Evolutionary conservation across 2,888 invertebrate species (phyloP), one percentile per base, ranked within the genome.

Genomic region (Athrips mouffetella): DNA sequence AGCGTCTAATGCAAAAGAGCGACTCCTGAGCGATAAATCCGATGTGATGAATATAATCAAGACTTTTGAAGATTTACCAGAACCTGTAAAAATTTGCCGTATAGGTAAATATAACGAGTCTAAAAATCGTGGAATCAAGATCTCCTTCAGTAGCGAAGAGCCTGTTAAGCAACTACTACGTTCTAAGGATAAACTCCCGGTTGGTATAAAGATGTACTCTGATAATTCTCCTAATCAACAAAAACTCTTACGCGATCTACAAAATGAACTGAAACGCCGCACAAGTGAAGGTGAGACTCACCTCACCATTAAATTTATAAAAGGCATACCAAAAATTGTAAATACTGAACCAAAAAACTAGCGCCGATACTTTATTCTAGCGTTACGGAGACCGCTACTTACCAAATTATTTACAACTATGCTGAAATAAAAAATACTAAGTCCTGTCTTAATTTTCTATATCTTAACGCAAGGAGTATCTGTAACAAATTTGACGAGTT

Each of bases 111-210:
- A 31, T 23, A 30, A 16, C 15, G n/a, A 40, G 3, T 15, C n/a
- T 2, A 47, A 47, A 23, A 40, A 21, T n/a, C 41, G 47, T 16
- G 33, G 47, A 16, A 31, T 49, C 1, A 49, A 49, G 16, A 40
- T 40, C 5, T 49, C 40, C 21, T 49, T 40, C 10, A 13, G 13
- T 8, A 20, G 16, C 13, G n/a, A 39, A 5, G 45, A 51, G 20
- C 8, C 35, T 8, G 41, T 31, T 3, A 48, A 33, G 20, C 18
- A 10, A 4, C 4, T 45, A 1, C 27, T 31, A 25, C 31, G 45
- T 2, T 16, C 15, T n/a, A 50, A 42, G 16, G 25, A 6, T 1
- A 31, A 39, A 1, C 7, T 35, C 1, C 16, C 35, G 3, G 18
- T 18, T 1, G 16, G 16, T 2, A 1, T 16, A n/a, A 35, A 35